A percentile compares a stretch with the other conserved stretches of the same genome.
phyloP scores from a whole-genome alignment of 2,797 vertebrate genomes.

The Carcharodon carcharias region DNA sequence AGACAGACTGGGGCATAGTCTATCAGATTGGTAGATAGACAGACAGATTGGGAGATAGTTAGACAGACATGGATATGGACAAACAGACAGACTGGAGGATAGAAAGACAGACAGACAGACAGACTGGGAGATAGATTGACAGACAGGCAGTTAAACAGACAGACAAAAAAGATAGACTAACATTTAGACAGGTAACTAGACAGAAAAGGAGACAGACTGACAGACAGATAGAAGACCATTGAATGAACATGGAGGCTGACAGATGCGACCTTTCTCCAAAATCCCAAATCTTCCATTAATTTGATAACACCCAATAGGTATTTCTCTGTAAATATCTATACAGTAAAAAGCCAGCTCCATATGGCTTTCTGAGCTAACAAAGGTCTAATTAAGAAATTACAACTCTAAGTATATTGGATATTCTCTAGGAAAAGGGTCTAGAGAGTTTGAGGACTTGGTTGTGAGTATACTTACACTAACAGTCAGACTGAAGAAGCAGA shows the following conservation, averaged over 20 bases:
- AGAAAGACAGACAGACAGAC: background rate
- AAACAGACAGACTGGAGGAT: background rate
- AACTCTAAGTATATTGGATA: background rate
- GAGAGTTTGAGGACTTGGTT: background rate
- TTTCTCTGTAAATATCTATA: conserved; percentile 14
- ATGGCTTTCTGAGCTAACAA: conserved; percentile 7
- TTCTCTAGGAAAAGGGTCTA: background rate
- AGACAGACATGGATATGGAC: background rate
- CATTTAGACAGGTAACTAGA: background rate
- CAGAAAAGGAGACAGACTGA: background rate
- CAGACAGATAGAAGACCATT: no score
- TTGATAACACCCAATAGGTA: background rate
- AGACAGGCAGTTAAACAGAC: background rate
- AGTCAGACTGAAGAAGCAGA: background rate
- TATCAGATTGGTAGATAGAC: background rate
- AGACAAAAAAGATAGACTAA: background rate
- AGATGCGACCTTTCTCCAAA: background rate
- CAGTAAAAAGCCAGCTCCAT: background rate
- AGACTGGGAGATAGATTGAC: background rate
- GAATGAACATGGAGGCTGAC: background rate
- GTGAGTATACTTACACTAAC: background rate
- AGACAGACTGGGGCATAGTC: background rate
- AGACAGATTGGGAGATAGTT: background rate
- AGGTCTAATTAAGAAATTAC: background rate
- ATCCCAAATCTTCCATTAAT: background rate